A percentile compares a stretch with the other conserved stretches of the same genome.
Evolutionary conservation across 2,113 vertebrate species (phyloP).

Genomic region (Sceloporus tristichus): DNA sequence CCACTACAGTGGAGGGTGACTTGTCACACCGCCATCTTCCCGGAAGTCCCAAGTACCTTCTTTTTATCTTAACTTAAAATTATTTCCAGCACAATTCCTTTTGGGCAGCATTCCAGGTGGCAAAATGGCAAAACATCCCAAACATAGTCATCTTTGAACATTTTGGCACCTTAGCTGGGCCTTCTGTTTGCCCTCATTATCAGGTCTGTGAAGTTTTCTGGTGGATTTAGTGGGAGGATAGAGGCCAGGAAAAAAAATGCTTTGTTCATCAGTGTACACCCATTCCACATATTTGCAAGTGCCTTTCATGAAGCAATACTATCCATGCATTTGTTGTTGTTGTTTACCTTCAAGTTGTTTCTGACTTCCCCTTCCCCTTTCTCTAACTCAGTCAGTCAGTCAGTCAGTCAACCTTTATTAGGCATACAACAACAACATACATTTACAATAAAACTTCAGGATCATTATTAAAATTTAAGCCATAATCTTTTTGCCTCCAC

Average conservation of each 20-base stretch:
- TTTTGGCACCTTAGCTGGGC: background rate
- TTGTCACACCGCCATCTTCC: too few species aligned
- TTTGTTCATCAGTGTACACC: background rate
- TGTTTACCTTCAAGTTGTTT: too few species aligned
- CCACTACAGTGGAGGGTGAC: too few species aligned
- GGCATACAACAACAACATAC: too few species aligned
- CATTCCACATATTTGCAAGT: background rate
- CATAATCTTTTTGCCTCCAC: too few species aligned
- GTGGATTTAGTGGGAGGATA: background rate
- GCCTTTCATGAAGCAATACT: background rate
- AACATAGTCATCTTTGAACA: background rate
- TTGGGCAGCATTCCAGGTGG: slow-evolving; percentile 19
- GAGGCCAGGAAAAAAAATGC: background rate
- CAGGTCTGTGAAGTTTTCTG: background rate
- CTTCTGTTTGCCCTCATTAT: background rate
- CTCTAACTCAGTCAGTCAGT: too few species aligned
- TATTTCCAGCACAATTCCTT: slow-evolving; percentile 9
- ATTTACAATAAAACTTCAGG: too few species aligned
- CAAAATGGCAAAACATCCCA: background rate
- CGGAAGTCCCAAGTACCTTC: background rate
- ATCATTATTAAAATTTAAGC: too few species aligned
- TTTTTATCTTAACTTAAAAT: slow-evolving; percentile 11
- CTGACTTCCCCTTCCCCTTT: too few species aligned
- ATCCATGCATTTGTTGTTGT: background rate
- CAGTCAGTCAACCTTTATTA: too few species aligned